Conservation (phyloP, 1,140 invertebrate genomes). For the Penaeus indicus region DNA sequence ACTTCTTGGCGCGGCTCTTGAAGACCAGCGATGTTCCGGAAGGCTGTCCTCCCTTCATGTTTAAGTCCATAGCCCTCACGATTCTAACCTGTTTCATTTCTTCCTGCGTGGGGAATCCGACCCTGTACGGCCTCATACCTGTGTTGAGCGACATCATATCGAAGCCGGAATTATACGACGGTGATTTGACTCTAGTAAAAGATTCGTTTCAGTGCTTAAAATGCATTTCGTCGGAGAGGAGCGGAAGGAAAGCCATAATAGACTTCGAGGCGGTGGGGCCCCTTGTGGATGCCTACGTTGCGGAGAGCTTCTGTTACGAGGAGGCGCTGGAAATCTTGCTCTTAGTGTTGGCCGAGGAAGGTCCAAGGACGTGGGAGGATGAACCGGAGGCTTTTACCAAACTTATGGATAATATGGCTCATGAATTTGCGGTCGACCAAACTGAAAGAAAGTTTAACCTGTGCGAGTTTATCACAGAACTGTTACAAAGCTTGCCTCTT, state of each 20-base stretch:
- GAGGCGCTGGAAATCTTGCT: slow-evolving; percentile 55
- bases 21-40: slow-evolving; percentile 80
- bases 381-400: slow-evolving; percentile 83
- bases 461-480: slow-evolving; percentile 80
- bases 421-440: slow-evolving; percentile 89
- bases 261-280: slow-evolving; percentile 59
- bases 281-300: slow-evolving; percentile 60
- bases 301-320: slow-evolving; percentile 55
- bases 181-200: slow-evolving; percentile 87
- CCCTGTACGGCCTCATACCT: slow-evolving; percentile 58
- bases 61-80: slow-evolving; percentile 89
- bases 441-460: slow-evolving; percentile 90
- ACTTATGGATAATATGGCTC: slow-evolving; percentile 84
- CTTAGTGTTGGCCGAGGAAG: slow-evolving; percentile 60
- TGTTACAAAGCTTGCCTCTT: slow-evolving; percentile 78
- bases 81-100: slow-evolving; percentile 81
- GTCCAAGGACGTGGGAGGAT: slow-evolving; percentile 72
- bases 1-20: slow-evolving; percentile 85
- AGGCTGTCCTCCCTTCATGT: slow-evolving; percentile 87
- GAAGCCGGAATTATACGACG: slow-evolving; percentile 74
- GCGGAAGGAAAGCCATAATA: slow-evolving; percentile 65
- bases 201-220: slow-evolving; percentile 89
- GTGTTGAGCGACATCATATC: slow-evolving; percentile 55
- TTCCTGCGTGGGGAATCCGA: slow-evolving; percentile 53
- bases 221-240: slow-evolving; percentile 68